These are phyloP conservation scores for Peromyscus eremicus DNA, from an alignment of 2,797 vertebrate genomes.

Conservation along the genomic window DNA sequence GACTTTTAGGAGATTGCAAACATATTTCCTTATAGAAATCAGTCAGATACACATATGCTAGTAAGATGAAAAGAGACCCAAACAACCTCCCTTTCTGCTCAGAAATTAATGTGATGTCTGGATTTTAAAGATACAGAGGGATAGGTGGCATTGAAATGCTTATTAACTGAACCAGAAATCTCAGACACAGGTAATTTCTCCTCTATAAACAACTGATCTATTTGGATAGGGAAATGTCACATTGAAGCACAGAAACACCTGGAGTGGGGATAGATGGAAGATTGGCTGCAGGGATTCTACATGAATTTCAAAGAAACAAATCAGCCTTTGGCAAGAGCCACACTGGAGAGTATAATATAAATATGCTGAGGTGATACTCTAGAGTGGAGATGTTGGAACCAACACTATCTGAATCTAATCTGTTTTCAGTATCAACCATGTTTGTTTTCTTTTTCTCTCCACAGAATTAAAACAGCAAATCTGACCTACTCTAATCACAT, in stretches of 20 bases:
- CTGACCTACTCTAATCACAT: background rate
- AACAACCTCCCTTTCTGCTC: constrained; percentile 45
- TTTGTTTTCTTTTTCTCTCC: constrained; percentile 23
- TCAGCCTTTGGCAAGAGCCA: constrained; percentile 56
- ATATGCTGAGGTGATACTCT: constrained; percentile 10
- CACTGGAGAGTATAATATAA: constrained; percentile 56
- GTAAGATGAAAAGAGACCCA: constrained; percentile 40
- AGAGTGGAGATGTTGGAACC: constrained; percentile 36
- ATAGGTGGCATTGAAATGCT: constrained; percentile 81
- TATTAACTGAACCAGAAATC: constrained; percentile 82
- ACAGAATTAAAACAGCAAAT: constrained; percentile 54
- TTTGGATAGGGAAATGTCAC: constrained; percentile 80
- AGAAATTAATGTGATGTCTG: constrained; percentile 62
- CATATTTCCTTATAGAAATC: constrained; percentile 58
- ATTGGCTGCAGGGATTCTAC: constrained; percentile 50
- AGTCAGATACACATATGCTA: background rate
- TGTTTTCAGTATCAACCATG: constrained; percentile 62
- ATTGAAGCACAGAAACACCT: constrained; percentile 70
- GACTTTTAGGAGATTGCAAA: constrained; percentile 55
- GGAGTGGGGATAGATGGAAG: constrained; percentile 70
- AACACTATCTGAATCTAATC: constrained; percentile 30
- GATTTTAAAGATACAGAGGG: constrained; percentile 76
- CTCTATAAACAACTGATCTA: constrained; percentile 80
- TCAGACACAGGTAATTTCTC: constrained; percentile 77
- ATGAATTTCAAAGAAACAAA: constrained; percentile 72